These are phyloP conservation scores for Agrilus biguttatus DNA, from an alignment of 2,888 invertebrate genomes.

Conservation along the genomic window DNA sequence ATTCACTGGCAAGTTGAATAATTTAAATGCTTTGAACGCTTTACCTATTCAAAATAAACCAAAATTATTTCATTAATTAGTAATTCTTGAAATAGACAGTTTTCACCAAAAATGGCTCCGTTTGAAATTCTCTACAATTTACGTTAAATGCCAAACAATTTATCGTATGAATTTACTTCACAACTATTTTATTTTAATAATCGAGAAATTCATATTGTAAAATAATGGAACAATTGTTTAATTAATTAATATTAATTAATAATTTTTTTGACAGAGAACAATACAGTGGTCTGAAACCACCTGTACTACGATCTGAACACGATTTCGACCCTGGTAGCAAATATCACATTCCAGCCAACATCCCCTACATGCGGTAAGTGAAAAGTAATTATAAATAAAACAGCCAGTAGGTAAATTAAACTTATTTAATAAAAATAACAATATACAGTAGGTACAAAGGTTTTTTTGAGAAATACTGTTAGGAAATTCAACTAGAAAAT, in stretches of 20 bases:
- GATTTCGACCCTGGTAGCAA: slow-evolving; percentile 90
- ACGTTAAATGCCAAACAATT: no score
- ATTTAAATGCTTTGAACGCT: no score
- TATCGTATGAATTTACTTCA: no score
- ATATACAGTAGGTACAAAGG: slow-evolving; percentile 9
- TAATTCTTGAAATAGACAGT: no score
- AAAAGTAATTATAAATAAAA: slow-evolving; percentile 3
- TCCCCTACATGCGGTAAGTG: slow-evolving; percentile 78
- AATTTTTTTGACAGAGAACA: slow-evolving; percentile 45
- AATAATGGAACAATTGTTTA: no score
- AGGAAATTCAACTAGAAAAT: slow-evolving; percentile 10
- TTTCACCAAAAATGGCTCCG: no score
- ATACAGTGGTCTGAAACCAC: slow-evolving; percentile 76
- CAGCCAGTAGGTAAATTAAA: slow-evolving; percentile 1
- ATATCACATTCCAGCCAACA: slow-evolving; percentile 83
- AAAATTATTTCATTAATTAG: no score
- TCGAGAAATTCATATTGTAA: no score
- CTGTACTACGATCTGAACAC: slow-evolving; percentile 66
- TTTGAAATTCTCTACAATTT: no score
- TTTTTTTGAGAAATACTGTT: slow-evolving; percentile 13
- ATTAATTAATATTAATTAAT: neutral
- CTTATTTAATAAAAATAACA: slow-evolving; percentile 12
- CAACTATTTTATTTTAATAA: no score
- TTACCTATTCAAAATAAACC: no score
- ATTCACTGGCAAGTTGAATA: no score